These are phyloP conservation scores for Achatina immaculata DNA, from an alignment of 1,140 invertebrate genomes.

Conservation along the genomic window DNA sequence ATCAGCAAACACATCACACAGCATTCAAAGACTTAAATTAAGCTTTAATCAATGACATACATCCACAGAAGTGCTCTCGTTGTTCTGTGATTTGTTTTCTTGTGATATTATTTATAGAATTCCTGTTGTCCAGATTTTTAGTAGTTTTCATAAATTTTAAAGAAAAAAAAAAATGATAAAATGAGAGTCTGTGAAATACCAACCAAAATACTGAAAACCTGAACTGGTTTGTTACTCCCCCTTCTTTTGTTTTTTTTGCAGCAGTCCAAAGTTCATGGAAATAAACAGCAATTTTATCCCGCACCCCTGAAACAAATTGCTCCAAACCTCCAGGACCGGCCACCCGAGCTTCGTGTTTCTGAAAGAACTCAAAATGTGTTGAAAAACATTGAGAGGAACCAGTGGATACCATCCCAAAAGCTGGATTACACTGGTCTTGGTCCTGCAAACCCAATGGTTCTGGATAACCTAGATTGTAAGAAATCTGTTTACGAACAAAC, in stretches of 20 bases:
- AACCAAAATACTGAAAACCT: too few species aligned
- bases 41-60: too few species aligned
- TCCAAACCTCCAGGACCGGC: conserved; percentile 61
- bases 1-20: too few species aligned
- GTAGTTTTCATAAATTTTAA: too few species aligned
- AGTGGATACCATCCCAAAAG: conserved; percentile 65
- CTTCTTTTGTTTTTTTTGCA: conserved; percentile 43
- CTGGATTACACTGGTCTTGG: conserved; percentile 64
- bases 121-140: too few species aligned
- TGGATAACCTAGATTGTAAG: conserved; percentile 67
- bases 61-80: too few species aligned
- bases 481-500: conserved; percentile 42
- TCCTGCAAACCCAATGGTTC: conserved; percentile 59
- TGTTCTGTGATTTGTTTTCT: too few species aligned
- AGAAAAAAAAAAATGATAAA: too few species aligned
- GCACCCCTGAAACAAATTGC: conserved; percentile 61
- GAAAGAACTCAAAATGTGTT: conserved; percentile 60
- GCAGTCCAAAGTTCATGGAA: conserved; percentile 58
- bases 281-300: conserved; percentile 62
- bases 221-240: too few species aligned
- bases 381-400: conserved; percentile 66
- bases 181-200: too few species aligned
- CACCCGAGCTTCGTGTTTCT: conserved; percentile 45
- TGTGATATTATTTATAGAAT: too few species aligned
- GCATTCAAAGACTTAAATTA: too few species aligned